These are phyloP conservation scores for Lasioglossum zephyrum DNA, from an alignment of 2,888 invertebrate genomes.

Conservation along the genomic window DNA sequence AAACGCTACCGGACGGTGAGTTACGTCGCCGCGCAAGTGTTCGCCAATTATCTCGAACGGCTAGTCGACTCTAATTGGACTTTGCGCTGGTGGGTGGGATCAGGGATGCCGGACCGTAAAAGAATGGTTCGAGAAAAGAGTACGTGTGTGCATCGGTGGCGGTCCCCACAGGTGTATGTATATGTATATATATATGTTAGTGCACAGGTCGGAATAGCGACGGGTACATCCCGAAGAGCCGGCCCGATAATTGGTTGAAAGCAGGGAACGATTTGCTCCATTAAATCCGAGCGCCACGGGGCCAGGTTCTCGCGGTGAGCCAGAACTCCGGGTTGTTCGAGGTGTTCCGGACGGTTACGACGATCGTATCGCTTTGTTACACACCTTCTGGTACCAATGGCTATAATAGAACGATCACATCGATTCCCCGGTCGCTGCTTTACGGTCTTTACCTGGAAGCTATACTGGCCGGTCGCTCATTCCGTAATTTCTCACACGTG, in stretches of 20 bases:
- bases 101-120: conserved; percentile 65
- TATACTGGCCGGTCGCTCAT: conserved; percentile 31
- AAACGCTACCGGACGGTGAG: conserved; percentile 77
- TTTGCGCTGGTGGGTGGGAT: conserved; percentile 79
- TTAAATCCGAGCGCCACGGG: conserved; percentile 54
- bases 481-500: conserved; percentile 48
- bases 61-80: conserved; percentile 81
- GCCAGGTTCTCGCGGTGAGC: conserved; percentile 28
- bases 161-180: neutral
- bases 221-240: conserved; percentile 31
- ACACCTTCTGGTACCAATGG: conserved; percentile 50
- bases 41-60: conserved; percentile 81
- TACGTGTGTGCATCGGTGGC: conserved; percentile 1
- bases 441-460: conserved; percentile 52
- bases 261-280: conserved; percentile 64
- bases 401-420: conserved; percentile 65
- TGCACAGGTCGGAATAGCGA: conserved; percentile 16
- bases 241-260: conserved; percentile 67
- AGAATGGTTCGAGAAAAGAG: conserved; percentile 20
- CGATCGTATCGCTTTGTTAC: conserved; percentile 63
- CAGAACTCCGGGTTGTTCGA: conserved; percentile 42
- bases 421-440: conserved; percentile 44
- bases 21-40: conserved; percentile 79
- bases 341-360: conserved; percentile 52
- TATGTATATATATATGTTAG: neutral